Evolutionary conservation across 1,140 invertebrate genomes (phyloP), one percentile per base, ranked within the genome.

Genomic region (Helicoverpa armigera): DNA sequence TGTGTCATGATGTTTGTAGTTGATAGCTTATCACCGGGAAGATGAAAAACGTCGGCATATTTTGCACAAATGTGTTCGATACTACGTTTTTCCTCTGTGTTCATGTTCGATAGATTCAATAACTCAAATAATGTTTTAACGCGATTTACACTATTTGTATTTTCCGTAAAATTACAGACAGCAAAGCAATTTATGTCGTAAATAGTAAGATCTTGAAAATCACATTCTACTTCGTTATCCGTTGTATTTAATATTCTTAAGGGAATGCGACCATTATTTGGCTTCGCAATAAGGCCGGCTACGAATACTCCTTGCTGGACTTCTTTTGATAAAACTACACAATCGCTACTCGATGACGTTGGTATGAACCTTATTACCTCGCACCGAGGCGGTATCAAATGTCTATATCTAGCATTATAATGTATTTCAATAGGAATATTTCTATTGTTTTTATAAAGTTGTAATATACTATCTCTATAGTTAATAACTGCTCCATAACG

Each of bases 241-340:
- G 23, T 63, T 63, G 60, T 63, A 63, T 63, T 63, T 63, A 63
- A 63, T 63, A 63, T 63, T 13, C 60, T 63, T 31, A 63, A 23
- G 3, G 60, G 60, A 31, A 63, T 63, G 14, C 11, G 23, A 13
- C 23, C 23, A 63, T 63, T 63, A 31, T 31, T 10, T 31, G 60
- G 29, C 23, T 63, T 35, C 23, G 60, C 11, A 13, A 63, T 13
- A 13, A 63, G 9, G 35, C 60, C 29, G 3, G 60, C 60, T 31
- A 13, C 14, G 23, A 13, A 63, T 11, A 63, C 60, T 1, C 60
- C 60, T 63, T 63, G 12, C 31, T 31, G 14, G 14, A 63, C 14
- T 31, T 63, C 29, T 5, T 63, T 63, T 13, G 60, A 31, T 4
- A 35, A 31, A 31, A 35, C 29, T 23, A 61, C 58, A 7, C 18